Evolutionary conservation across 1,140 invertebrate genomes (phyloP), one percentile per base, ranked within the genome.

Genomic region (Chironomus striatipennis): DNA sequence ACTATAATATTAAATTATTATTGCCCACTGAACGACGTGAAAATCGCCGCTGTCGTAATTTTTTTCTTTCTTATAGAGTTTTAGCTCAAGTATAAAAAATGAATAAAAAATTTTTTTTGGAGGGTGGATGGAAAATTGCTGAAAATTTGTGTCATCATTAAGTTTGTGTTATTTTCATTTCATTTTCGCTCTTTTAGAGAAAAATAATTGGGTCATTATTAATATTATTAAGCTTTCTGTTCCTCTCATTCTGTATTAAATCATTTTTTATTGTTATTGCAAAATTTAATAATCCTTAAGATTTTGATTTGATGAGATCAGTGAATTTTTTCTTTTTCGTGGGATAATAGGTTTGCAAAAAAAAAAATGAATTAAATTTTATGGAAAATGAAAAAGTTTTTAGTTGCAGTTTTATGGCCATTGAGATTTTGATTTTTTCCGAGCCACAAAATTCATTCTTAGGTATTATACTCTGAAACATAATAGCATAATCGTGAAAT

Each of bases 81-180:
- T 57, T 57, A 12, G 12, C 47, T 57, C 47, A 15, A 57, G n/a
- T 57, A 57, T 57, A 57, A 57, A n/a, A 15, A 15, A 57, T 12
- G n/a, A 57, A 57, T 15, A n/a, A 57, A n/a, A 57, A n/a, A 47
- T 47, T 43, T 43, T 43, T 43, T 43, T 43, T 57, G 47, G 47
- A 57, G 47, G 12, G 47, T n/a, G 47, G 47, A n/a, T n/a, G 47
- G 47, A 57, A n/a, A 57, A 57, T 57, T 57, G 47, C n/a, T 57
- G 47, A 57, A n/a, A 57, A 57, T 57, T 57, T 57, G 47, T 57
- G 47, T 57, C 47, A 57, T 57, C 47, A 57, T 57, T 57, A 57
- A 57, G 47, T 57, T 57, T 57, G 47, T 57, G 47, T 57, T 12
- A n/a, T 57, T n/a, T 57, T 57, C 24, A 34, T 34, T 34, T 34